Evolutionary conservation across 2,888 invertebrate genomes (phyloP).

Genomic region (Orthosia incerta): DNA sequence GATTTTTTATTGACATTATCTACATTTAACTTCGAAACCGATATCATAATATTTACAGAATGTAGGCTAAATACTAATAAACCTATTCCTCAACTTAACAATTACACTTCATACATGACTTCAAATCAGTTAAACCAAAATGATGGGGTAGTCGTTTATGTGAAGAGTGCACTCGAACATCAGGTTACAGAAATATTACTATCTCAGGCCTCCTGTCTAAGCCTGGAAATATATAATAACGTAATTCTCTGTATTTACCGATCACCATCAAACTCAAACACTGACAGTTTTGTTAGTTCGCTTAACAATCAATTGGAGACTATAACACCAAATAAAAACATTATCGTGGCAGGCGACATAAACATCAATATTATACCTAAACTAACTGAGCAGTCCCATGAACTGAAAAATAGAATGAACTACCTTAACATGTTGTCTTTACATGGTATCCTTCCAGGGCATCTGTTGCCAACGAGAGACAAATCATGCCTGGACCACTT

Average conservation of each 20-base stretch:
- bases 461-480: conserved; percentile 11
- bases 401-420: no score
- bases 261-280: conserved; percentile 9
- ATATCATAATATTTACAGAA: conserved; percentile 1
- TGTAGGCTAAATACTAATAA: neutral
- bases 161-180: neutral
- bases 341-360: neutral
- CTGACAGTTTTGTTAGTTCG: conserved; percentile 2
- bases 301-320: conserved; percentile 9
- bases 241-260: conserved; percentile 4
- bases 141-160: neutral
- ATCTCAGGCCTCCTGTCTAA: neutral
- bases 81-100: no score
- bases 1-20: neutral
- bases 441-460: neutral
- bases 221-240: conserved; percentile 2
- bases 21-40: neutral
- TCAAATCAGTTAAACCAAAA: no score
- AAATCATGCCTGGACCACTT: conserved; percentile 9
- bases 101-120: no score
- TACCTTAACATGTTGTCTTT: neutral
- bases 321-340: conserved; percentile 2
- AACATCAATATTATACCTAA: no score
- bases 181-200: neutral
- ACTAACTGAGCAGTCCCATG: no score